Base-by-base conservation (phyloP, 2,888 invertebrate genomes). In the Teleogryllus oceanicus region DNA sequence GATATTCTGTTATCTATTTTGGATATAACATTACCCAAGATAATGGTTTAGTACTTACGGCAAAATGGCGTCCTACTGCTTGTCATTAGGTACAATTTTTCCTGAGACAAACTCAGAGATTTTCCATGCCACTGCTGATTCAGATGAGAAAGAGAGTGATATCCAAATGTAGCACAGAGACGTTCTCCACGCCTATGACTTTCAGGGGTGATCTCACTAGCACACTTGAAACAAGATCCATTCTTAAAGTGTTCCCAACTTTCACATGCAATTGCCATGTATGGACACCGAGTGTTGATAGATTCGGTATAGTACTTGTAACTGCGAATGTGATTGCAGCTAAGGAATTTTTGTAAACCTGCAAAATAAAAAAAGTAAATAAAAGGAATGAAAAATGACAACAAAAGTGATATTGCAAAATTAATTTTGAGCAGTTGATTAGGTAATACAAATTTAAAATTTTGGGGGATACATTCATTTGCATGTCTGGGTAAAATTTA, bases 261-360 rank as follows among this genome's bases (percentile, higher is more conserved):
- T 20, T 92, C 89, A 85, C 97, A 97, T 80, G 93, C 92, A 80
- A 95, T 92, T 0, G 92, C 93, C 85, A 92, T 88, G 85, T 94
- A 97, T 0, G 94, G 92, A 84, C 97, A 97, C 18, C 89, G 87
- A 0, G 92, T 90, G 82, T 92, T 92, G 78, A 97, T 92, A 83
- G 94, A 96, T 87, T 97, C 97, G 0, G 91, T 92, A 85, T 95
- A 96, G 85, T 92, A 93, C 84, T 94, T 92, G 85, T 95, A 92
- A 82, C 96, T 94, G 78, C 97, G 88, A 81, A 96, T 91, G 86
- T 98, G 97, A 87, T 96, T 94, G 86, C 97, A 98, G 49, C 95
- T 93, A 21, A 97, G 88, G 84, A 91, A 92, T 83, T 92, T 90
- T 80, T 92, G 90, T 10, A 94, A 88, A 3, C 92, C 92, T 90